A percentile compares a stretch with the other conserved stretches of the same genome.
These are phyloP conservation scores for Busseola fusca DNA, from an alignment of 2,888 invertebrate species.

Conservation along the genomic window DNA sequence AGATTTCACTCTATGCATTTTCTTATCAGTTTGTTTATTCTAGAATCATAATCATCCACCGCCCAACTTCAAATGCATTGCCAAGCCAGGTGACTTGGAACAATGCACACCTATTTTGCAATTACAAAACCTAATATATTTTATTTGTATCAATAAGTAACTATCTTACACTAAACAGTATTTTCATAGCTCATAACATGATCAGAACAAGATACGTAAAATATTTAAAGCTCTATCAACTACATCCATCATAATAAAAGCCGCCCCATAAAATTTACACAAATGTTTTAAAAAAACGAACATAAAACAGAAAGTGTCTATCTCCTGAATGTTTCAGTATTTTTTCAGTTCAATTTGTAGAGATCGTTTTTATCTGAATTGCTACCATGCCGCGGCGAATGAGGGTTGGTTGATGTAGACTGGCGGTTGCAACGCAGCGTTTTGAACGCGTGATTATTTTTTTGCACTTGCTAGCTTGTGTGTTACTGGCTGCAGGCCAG, in stretches of 20 bases:
- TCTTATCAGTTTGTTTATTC: neutral
- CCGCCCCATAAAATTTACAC: slow-evolving; percentile 57
- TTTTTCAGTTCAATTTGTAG: slow-evolving; percentile 86
- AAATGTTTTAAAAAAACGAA: slow-evolving; percentile 56
- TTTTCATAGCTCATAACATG: slow-evolving; percentile 37
- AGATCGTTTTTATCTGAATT: slow-evolving; percentile 86
- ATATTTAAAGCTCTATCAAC: slow-evolving; percentile 51
- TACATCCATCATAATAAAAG: slow-evolving; percentile 62
- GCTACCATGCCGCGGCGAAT: slow-evolving; percentile 82
- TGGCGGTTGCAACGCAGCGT: slow-evolving; percentile 58
- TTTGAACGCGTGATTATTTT: neutral
- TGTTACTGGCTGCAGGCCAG: no score
- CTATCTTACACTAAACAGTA: slow-evolving; percentile 28
- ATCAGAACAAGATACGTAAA: slow-evolving; percentile 48
- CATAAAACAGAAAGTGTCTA: slow-evolving; percentile 61
- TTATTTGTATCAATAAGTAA: slow-evolving; percentile 8
- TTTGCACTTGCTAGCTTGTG: no score
- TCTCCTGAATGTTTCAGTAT: slow-evolving; percentile 60
- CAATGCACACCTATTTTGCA: neutral
- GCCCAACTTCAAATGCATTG: no score
- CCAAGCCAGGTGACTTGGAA: no score
- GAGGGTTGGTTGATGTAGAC: slow-evolving; percentile 69
- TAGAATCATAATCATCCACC: neutral
- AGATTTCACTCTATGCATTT: neutral
- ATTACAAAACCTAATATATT: neutral